Base-by-base conservation (phyloP, 2,888 invertebrate genomes). In the Drosophila hamatofila region DNA sequence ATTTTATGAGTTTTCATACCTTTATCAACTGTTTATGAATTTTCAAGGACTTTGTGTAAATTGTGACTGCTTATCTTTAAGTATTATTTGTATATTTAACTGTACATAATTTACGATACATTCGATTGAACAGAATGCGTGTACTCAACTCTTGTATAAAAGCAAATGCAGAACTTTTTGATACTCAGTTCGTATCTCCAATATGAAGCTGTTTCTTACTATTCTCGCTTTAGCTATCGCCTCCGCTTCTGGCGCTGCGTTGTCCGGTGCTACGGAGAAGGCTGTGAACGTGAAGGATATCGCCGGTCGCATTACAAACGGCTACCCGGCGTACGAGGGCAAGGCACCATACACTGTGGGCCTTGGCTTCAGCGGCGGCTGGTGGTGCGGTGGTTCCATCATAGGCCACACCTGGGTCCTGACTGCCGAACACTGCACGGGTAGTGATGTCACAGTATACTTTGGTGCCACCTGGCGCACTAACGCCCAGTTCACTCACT, bases 401-500 rank as follows among this genome's bases (percentile, higher is more conserved):
- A 41, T 52, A 30, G 92, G 92, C 35, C 92, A 81, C 44, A 80
- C 51, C n/a, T 91, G 84, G 83, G 75, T 91, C 1, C 48, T 91
- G 55, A 91, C 91, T 7, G 91, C 91, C 21, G 89, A 89, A 66
- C 91, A 91, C 64, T 91, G 91, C 67, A 82, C 90, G 4, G 66
- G 78, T 9, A 68, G 55, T 49, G 67, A 71, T n/a, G 73, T 90
- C 23, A 73, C 75, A 55, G 77, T 90, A 55, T 74, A 78, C 68
- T 78, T 75, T 56, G 80, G 81, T 25, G 88, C 90, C 57, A 78
- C 81, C 30, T 86, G 83, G 79, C 81, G 89, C 18, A 73, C 80
- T 8, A 58, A 81, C 33, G 65, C 88, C 12, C 75, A 74, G 55
- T 87, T 61, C 66, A 88, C 83, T 27, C 81, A 88, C 58, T 72